phyloP scores from a whole-genome alignment of 1,140 invertebrate genomes.

The Magallana angulata region DNA sequence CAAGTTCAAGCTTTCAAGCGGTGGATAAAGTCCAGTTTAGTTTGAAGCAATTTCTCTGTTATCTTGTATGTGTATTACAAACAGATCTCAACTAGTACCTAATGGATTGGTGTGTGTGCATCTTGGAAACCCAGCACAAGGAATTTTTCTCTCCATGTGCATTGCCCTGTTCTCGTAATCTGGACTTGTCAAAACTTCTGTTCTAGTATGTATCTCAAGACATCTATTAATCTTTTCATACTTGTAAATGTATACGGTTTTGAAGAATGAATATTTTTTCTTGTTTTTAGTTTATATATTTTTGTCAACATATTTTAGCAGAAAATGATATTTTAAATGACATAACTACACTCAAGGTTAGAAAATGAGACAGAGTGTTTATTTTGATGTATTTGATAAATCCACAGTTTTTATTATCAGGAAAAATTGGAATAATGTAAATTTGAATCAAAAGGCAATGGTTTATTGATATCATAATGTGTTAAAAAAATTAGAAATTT shows the following conservation, averaged over 20 bases:
- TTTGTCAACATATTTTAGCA: background rate
- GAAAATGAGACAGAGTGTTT: background rate
- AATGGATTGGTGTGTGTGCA: background rate
- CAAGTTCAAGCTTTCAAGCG: background rate
- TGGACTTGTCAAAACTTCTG: background rate
- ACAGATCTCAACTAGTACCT: background rate
- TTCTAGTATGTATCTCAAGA: background rate
- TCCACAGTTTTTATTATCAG: background rate
- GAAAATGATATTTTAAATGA: background rate
- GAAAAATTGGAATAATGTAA: too few relatives aligned
- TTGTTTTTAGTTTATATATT: background rate
- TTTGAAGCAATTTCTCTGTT: background rate
- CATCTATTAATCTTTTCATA: background rate
- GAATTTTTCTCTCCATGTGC: background rate
- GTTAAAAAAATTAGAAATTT: too few relatives aligned
- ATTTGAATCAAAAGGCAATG: too few relatives aligned
- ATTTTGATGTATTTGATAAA: background rate
- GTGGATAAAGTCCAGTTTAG: constrained; percentile 1
- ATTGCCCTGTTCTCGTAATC: background rate
- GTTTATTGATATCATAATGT: too few relatives aligned
- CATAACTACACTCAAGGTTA: background rate
- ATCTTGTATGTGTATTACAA: constrained; percentile 11
- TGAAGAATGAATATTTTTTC: constrained; percentile 6
- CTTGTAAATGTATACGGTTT: background rate
- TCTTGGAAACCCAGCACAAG: background rate